Base-by-base conservation (phyloP, 2,113 vertebrate species). In the Myanophis thanlyinensis region DNA sequence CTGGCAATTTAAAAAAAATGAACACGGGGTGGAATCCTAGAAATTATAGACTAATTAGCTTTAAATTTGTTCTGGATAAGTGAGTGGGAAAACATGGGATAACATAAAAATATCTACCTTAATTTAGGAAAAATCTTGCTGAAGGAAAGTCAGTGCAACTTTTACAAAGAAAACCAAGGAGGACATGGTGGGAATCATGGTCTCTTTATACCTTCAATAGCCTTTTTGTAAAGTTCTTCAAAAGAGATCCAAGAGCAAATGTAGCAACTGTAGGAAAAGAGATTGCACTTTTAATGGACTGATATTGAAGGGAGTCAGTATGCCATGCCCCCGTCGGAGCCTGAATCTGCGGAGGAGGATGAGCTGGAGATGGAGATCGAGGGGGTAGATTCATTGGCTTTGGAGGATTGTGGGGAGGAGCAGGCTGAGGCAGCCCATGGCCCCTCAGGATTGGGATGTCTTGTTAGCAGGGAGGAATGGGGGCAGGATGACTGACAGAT, bases 1-100 rank as follows among this genome's bases (percentile, higher is more conserved):
- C 18, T 44, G 73, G 92, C 53, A 95, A 93, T 84, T 94, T 48
- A 27, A 30, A 86, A 86, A 91, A 93, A 90, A 93, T 95, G 94
- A 92, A 93, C 85, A 94, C 93, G 92, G 92, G 54, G 25, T 80
- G 0, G 73, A 80, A 80, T 22, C 35, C 73, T 80, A 80, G 15
- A 80, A 80, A 80, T 44, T 80, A 44, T 40, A 20, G 35, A 40
- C 18, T 3, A 35, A 22, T 40, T 80, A 44, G n/a, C 35, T 9
- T 80, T 35, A 40, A 80, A 40, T 80, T 35, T 80, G 18, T 80
- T 80, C 35, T 44, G 18, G 35, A 40, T 40, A 80, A 40, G 22
- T 40, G 7, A 80, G 35, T 80, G 35, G 35, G 18, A 44, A 80
- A 80, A 40, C 35, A 40, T 80, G 22, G 35, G 18, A 3, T 22